These are phyloP conservation scores for Phyllostomus discolor DNA, from an alignment of 2,113 vertebrate genomes.

Conservation along the genomic window DNA sequence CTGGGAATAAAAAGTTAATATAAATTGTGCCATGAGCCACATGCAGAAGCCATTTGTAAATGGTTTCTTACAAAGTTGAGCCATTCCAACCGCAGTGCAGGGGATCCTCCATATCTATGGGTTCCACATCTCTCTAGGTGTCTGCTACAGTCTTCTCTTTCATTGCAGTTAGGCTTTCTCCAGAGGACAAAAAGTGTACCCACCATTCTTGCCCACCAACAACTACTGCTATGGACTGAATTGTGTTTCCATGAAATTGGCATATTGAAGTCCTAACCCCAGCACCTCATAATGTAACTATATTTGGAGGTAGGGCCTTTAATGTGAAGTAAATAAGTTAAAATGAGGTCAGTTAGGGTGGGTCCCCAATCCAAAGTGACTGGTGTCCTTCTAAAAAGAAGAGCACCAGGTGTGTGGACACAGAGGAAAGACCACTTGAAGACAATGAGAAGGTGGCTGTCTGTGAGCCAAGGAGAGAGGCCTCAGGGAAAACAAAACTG, in stretches of 20 bases:
- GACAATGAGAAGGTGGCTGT: background rate
- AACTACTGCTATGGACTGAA: background rate
- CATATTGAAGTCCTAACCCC: background rate
- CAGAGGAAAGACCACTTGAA: background rate
- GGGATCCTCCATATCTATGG: background rate
- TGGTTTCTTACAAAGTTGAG: background rate
- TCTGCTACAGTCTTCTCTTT: background rate
- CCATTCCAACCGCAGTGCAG: background rate
- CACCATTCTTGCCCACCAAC: background rate
- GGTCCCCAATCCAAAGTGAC: background rate
- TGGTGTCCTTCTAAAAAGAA: background rate
- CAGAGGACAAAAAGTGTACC: background rate
- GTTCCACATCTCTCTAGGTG: background rate
- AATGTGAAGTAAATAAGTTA: background rate
- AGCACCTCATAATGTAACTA: background rate
- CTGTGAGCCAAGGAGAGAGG: background rate
- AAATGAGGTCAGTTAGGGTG: background rate
- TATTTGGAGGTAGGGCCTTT: background rate
- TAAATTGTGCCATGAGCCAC: background rate
- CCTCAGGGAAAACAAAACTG: background rate
- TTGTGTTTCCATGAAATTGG: background rate
- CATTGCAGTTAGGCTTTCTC: background rate
- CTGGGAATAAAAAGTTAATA: background rate
- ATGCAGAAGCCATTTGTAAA: background rate
- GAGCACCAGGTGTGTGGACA: background rate